These are phyloP conservation scores for Taenioides sp. DNA, from an alignment of 2,797 vertebrate genomes.

Conservation along the genomic window DNA sequence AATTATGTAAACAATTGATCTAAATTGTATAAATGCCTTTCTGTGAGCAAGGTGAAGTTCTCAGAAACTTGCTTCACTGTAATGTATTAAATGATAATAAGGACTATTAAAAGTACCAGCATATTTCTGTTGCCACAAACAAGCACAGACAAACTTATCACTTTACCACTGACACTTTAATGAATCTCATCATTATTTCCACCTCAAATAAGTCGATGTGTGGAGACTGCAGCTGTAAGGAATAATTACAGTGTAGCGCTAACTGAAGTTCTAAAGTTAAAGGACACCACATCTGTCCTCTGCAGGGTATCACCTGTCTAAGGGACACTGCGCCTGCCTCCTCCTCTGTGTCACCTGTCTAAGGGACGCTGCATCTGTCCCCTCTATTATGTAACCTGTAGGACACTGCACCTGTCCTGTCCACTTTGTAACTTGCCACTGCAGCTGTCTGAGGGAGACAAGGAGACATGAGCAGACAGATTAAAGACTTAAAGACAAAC, in stretches of 20 bases:
- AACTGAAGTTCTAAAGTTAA: neutral
- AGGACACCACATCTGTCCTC: neutral
- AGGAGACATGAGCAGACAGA: constrained; percentile 39
- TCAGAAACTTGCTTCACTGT: neutral
- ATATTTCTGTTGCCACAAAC: constrained; percentile 2
- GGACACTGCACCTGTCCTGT: constrained; percentile 15
- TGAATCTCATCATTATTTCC: constrained; percentile 5
- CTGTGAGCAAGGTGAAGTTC: constrained; percentile 34
- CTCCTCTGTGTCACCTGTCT: no score
- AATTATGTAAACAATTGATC: neutral
- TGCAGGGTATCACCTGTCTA: no score
- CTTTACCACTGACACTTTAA: neutral
- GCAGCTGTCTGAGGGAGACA: constrained; percentile 42
- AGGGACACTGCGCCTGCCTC: no score
- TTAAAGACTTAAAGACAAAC: constrained; percentile 55
- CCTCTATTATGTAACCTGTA: constrained; percentile 13
- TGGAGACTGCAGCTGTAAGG: neutral
- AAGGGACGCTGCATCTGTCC: no score
- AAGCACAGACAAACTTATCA: neutral
- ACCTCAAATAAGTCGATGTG: neutral
- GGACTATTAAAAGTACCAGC: neutral
- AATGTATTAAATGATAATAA: neutral
- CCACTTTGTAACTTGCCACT: no score
- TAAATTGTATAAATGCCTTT: constrained; percentile 31
- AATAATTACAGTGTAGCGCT: neutral